Evolutionary conservation across 2,113 vertebrate genomes (phyloP).

Genomic region (Pelobates fuscus): DNA sequence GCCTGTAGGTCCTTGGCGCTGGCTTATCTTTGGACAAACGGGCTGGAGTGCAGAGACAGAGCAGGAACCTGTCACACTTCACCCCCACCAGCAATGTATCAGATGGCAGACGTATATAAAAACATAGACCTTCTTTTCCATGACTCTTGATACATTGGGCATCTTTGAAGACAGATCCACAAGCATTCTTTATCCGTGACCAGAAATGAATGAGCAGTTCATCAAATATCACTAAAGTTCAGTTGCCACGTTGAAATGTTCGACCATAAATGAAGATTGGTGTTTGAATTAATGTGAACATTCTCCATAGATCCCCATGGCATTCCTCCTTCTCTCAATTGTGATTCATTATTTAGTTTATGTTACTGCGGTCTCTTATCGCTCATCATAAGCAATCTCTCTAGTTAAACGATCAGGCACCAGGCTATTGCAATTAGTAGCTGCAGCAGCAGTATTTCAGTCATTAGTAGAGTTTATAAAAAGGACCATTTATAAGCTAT

Average conservation of each 20-base stretch:
- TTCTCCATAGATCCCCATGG: not conserved
- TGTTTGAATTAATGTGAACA: not conserved
- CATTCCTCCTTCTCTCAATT: not conserved
- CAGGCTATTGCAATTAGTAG: constrained; percentile 15
- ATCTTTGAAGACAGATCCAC: not conserved
- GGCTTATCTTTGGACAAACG: too few relatives aligned
- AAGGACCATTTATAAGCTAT: not conserved
- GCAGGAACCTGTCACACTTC: too few relatives aligned
- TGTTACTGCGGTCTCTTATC: not conserved
- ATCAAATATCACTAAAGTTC: not conserved
- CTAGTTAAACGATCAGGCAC: not conserved
- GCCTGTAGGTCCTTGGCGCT: too few relatives aligned
- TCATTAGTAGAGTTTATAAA: constrained; percentile 8
- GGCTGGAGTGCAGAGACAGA: too few relatives aligned
- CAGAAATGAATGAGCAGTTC: not conserved
- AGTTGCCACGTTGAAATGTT: not conserved
- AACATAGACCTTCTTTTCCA: too few relatives aligned
- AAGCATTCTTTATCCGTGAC: not conserved
- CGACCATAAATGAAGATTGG: not conserved
- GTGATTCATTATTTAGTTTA: not conserved
- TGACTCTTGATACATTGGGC: too few relatives aligned
- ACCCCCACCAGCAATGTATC: too few relatives aligned
- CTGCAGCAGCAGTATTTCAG: constrained; percentile 2
- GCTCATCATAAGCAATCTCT: constrained; percentile 1
- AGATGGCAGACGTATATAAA: too few relatives aligned